Percentiles rank a stretch among this genome's conserved stretches.
Conservation (phyloP, 2,797 vertebrate genomes). For the Mergus octosetaceus region DNA sequence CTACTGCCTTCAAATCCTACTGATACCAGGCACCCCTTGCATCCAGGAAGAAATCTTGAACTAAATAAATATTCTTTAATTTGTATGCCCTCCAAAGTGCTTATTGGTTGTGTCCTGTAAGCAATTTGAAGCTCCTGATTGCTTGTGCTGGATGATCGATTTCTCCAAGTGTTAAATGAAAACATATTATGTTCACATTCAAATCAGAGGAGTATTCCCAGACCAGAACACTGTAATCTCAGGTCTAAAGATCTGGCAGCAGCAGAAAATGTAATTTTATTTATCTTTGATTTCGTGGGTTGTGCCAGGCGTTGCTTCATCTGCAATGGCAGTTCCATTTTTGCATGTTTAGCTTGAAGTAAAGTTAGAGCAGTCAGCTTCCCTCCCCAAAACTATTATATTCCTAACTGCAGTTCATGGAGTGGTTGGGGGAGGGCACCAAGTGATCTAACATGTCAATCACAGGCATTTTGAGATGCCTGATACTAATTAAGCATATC, state of each 20-base stretch:
- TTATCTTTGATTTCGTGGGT: background rate
- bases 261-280: background rate
- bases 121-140: background rate
- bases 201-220: background rate
- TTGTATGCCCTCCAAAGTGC: rapidly evolving
- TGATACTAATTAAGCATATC: conserved; percentile 81
- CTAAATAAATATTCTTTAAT: background rate
- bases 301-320: conserved; percentile 10
- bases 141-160: background rate
- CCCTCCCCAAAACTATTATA: conserved; percentile 44
- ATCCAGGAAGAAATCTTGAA: background rate
- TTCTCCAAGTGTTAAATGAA: background rate
- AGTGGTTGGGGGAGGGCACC: conserved; percentile 29
- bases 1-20: background rate
- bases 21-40: background rate
- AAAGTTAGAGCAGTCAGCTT: conserved; percentile 52
- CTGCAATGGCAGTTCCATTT: background rate
- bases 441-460: conserved; percentile 75
- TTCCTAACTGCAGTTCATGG: conserved; percentile 47
- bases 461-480: conserved; percentile 71
- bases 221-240: background rate
- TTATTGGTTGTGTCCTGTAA: background rate
- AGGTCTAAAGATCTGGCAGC: background rate
- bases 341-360: conserved; percentile 46
- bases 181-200: background rate